phyloP scores from a whole-genome alignment of 2,797 vertebrate species.

The Gambelia wislizenii region DNA sequence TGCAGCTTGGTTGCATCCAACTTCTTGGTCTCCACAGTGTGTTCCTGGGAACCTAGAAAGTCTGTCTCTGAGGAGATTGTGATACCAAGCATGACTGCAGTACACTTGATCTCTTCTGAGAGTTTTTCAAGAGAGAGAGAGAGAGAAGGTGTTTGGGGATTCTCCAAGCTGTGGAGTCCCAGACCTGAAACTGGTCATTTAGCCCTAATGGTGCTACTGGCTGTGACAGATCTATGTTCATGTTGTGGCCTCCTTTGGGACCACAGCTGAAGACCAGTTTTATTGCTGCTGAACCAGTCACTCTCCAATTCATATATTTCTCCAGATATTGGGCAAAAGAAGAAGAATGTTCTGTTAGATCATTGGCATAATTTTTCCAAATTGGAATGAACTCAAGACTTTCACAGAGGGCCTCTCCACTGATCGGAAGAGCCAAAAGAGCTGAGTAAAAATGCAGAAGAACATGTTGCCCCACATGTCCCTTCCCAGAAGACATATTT shows the following conservation, averaged over 20 bases:
- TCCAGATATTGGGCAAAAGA: not conserved
- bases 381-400: not conserved
- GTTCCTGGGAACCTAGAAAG: not conserved
- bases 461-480: not conserved
- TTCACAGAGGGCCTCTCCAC: not conserved
- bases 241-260: too few relatives aligned
- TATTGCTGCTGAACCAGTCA: not conserved
- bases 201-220: not conserved
- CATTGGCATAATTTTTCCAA: not conserved
- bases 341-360: not conserved
- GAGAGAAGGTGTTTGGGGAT: too few relatives aligned
- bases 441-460: not conserved
- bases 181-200: not conserved
- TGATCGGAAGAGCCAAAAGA: not conserved
- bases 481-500: slow-evolving; percentile 14
- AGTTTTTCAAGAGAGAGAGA: not conserved
- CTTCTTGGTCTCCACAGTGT: too few relatives aligned
- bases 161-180: not conserved
- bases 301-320: not conserved
- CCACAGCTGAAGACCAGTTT: not conserved
- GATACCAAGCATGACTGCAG: not conserved
- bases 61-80: not conserved
- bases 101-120: not conserved
- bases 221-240: not conserved
- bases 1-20: too few relatives aligned